phyloP scores from a whole-genome alignment of 2,113 vertebrate species.

The Alosa alosa region DNA sequence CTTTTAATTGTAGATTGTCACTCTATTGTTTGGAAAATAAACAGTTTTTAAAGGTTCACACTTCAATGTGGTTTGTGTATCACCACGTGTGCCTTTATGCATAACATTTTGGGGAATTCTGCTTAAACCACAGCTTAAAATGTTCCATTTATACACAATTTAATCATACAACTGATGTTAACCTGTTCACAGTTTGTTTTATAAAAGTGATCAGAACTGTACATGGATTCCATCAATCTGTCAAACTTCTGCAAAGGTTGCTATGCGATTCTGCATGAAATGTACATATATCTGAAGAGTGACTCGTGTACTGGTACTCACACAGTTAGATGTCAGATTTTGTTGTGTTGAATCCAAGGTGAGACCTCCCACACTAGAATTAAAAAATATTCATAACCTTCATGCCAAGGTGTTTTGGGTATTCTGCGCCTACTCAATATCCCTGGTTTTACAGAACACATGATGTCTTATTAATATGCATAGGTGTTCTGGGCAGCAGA shows the following conservation, averaged over 20 bases:
- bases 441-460: not conserved
- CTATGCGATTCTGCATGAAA: too few relatives aligned
- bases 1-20: not conserved
- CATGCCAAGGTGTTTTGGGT: not conserved
- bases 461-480: not conserved
- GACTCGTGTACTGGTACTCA: too few relatives aligned
- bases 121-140: not conserved
- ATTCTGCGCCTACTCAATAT: not conserved
- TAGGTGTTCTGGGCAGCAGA: not conserved
- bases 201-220: too few relatives aligned
- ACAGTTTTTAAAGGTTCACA: not conserved
- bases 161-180: too few relatives aligned
- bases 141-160: not conserved
- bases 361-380: too few relatives aligned
- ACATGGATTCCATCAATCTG: too few relatives aligned
- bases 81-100: not conserved
- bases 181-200: too few relatives aligned
- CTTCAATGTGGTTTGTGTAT: not conserved
- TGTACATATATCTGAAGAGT: too few relatives aligned
- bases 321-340: too few relatives aligned
- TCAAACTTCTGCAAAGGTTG: too few relatives aligned
- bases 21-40: not conserved
- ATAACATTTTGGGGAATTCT: not conserved
- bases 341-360: too few relatives aligned
- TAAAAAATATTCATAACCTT: too few relatives aligned